These are phyloP conservation scores for Rhimphoctona megacephalus DNA, from an alignment of 2,888 invertebrate genomes.

Conservation along the genomic window DNA sequence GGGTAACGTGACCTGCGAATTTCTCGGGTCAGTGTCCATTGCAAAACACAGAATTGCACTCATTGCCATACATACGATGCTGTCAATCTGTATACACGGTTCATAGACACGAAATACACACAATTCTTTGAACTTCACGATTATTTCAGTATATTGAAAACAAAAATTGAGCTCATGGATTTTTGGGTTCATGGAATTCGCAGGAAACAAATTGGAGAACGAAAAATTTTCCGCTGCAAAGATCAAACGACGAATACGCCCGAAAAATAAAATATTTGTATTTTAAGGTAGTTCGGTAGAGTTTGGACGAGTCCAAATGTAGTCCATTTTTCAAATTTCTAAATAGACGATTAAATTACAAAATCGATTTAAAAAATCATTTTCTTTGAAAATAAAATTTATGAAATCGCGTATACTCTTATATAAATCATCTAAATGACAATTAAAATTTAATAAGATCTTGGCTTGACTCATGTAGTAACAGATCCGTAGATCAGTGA, in stretches of 20 bases:
- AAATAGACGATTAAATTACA: no score
- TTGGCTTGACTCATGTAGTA: no score
- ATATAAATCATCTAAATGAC: no score
- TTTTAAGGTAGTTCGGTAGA: no score
- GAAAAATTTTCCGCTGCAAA: background rate
- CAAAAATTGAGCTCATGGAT: background rate
- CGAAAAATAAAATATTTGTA: background rate
- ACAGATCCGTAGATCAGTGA: no score
- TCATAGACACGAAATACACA: background rate
- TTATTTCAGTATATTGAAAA: background rate
- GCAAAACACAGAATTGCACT: conserved; percentile 63
- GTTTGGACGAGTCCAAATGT: no score
- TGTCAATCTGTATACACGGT: background rate
- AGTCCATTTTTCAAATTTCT: no score
- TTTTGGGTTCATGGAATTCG: background rate
- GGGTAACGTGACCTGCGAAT: conserved; percentile 39
- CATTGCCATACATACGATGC: background rate
- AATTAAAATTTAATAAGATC: no score
- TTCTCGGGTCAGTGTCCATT: conserved; percentile 39
- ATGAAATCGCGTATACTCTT: no score
- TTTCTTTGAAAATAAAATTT: no score
- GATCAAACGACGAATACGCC: background rate
- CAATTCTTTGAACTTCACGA: background rate
- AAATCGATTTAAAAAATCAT: no score
- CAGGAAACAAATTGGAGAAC: background rate